These are phyloP conservation scores for Aethina tumida DNA, from an alignment of 1,140 invertebrate genomes.

Conservation along the genomic window DNA sequence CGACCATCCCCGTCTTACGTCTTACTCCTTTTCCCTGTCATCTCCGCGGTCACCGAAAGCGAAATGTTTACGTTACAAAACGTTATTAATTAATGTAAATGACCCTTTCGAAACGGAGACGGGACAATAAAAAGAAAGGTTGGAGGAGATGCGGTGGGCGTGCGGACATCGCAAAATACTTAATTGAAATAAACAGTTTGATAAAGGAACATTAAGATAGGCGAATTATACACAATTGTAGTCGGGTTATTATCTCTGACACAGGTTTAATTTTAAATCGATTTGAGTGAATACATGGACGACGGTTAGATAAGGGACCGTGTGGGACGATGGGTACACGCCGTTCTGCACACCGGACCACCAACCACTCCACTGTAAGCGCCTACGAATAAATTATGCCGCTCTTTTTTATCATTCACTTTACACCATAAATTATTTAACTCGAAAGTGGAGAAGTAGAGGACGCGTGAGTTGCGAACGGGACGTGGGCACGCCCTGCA, in stretches of 20 bases:
- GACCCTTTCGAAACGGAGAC: no score
- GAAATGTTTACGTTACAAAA: conserved; percentile 8
- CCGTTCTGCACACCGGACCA: conserved; percentile 11
- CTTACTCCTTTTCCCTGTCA: no score
- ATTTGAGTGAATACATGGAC: conserved; percentile 28
- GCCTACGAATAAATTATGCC: conserved; percentile 12
- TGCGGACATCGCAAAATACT: conserved; percentile 32
- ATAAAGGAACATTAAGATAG: conserved; percentile 34
- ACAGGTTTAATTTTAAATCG: conserved; percentile 36
- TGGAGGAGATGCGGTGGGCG: conserved; percentile 16
- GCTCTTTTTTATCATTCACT: no score
- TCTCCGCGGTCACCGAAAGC: no score
- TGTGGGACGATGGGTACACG: conserved; percentile 13
- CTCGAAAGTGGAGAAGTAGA: no score
- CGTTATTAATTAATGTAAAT: no score
- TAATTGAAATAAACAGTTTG: conserved; percentile 35
- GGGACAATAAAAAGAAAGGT: conserved; percentile 6
- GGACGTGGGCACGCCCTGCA: no score
- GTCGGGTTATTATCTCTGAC: conserved; percentile 27
- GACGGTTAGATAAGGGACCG: conserved; percentile 10
- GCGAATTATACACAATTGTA: conserved; percentile 28
- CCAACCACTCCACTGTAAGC: conserved; percentile 13
- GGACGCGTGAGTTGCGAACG: no score
- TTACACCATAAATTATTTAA: no score
- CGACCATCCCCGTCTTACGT: no score